A percentile compares a stretch with the other conserved stretches of the same genome.
These are phyloP conservation scores for Drosophila navojoa DNA, from an alignment of 1,140 invertebrate genomes.

Conservation along the genomic window DNA sequence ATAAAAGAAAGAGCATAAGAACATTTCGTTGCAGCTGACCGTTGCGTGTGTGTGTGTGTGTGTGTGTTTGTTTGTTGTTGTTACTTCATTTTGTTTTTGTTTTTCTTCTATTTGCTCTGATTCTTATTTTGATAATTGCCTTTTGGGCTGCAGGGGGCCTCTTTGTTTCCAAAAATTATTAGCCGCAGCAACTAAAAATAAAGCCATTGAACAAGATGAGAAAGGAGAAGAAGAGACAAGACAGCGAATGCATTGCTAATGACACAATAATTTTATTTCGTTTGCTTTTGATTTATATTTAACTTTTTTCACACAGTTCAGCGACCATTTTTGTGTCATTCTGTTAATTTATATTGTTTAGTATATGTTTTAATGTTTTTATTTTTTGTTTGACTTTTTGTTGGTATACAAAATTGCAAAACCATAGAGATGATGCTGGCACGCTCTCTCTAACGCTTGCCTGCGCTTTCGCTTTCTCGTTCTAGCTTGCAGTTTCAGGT, in stretches of 20 bases:
- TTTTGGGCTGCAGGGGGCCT: conserved; percentile 43
- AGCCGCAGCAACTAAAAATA: conserved; percentile 41
- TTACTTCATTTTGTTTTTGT: conserved; percentile 32
- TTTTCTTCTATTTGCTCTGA: conserved; percentile 26
- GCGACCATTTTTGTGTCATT: conserved; percentile 37
- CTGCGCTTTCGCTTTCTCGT: neutral
- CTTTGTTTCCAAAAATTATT: conserved; percentile 62
- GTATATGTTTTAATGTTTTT: neutral
- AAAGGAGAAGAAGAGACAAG: neutral
- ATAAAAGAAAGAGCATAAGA: conserved; percentile 31
- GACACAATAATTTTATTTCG: conserved; percentile 38
- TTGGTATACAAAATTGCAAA: conserved; percentile 26
- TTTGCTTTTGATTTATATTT: conserved; percentile 3
- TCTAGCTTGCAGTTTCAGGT: neutral
- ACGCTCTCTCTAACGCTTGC: neutral
- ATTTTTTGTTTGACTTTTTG: neutral
- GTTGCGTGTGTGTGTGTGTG: conserved; percentile 8
- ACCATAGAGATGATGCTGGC: neutral
- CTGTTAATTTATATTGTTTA: neutral
- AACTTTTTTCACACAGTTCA: conserved; percentile 33
- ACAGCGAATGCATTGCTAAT: conserved; percentile 43
- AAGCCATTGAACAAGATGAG: conserved; percentile 30
- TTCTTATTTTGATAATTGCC: conserved; percentile 68
- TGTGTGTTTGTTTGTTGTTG: conserved; percentile 22
- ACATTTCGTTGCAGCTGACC: conserved; percentile 63